phyloP scores from a whole-genome alignment of 1,140 invertebrate species.

The Psix sp. region DNA sequence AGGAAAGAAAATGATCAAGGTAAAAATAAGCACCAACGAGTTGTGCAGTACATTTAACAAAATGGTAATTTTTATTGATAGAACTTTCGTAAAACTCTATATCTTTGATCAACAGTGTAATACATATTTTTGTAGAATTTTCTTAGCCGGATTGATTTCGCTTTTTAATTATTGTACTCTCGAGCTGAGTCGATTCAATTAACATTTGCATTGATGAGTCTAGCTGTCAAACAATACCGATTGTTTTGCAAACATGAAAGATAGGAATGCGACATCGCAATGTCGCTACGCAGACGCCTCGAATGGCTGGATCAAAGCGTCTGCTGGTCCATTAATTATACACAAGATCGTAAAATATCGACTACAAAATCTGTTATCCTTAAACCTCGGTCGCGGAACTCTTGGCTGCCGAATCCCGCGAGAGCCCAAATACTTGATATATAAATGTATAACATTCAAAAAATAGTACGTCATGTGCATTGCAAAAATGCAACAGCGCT shows the following conservation, averaged over 20 bases:
- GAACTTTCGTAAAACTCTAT: conserved; percentile 44
- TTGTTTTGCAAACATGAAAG: conserved; percentile 19
- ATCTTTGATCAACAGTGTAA: conserved; percentile 38
- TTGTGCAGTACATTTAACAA: conserved; percentile 39
- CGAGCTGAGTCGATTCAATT: too few species aligned
- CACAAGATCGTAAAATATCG: conserved; percentile 11
- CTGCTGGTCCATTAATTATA: conserved; percentile 10
- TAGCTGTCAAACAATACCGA: conserved; percentile 11
- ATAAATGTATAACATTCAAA: conserved; percentile 57
- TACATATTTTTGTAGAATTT: conserved; percentile 34
- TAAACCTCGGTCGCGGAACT: conserved; percentile 39
- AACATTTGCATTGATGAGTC: conserved; percentile 1
- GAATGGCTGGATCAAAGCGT: conserved; percentile 45
- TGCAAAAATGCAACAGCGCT: conserved; percentile 42
- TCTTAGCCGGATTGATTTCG: too few species aligned
- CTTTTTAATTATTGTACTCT: too few species aligned
- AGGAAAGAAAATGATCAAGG: not conserved
- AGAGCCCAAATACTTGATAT: conserved; percentile 39
- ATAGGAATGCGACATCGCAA: not conserved
- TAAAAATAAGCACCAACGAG: not conserved
- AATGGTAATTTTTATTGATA: conserved; percentile 40
- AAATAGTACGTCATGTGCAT: conserved; percentile 50
- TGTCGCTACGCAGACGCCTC: conserved; percentile 15
- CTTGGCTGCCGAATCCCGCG: conserved; percentile 56
- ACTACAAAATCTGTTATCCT: conserved; percentile 39